These are phyloP conservation scores for Antennarius striatus DNA, from an alignment of 2,113 vertebrate genomes.

Conservation along the genomic window DNA sequence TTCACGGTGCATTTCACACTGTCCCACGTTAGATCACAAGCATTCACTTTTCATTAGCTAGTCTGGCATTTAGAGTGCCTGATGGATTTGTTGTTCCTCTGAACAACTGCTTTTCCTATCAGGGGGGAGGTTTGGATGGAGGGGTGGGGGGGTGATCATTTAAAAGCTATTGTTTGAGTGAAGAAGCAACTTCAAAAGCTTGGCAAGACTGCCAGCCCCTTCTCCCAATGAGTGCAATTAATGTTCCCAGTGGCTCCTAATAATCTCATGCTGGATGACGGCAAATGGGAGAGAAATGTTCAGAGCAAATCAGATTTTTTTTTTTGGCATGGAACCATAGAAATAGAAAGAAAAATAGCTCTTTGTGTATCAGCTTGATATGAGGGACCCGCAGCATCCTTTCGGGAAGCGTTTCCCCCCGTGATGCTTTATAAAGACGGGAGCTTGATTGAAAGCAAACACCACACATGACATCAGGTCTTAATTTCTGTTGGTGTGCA, in stretches of 20 bases:
- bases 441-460: slow-evolving; percentile 34
- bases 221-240: slow-evolving; percentile 71
- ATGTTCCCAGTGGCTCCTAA: slow-evolving; percentile 56
- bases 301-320: slow-evolving; percentile 15
- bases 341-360: slow-evolving; percentile 12
- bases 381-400: slow-evolving; percentile 41
- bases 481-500: background rate
- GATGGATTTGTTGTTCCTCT: slow-evolving; percentile 64
- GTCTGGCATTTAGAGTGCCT: slow-evolving; percentile 12
- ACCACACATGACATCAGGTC: slow-evolving; percentile 1
- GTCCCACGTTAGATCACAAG: slow-evolving; percentile 2
- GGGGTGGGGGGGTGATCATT: slow-evolving; percentile 53
- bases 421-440: slow-evolving; percentile 30
- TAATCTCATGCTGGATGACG: slow-evolving; percentile 47
- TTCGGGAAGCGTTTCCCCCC: slow-evolving; percentile 18
- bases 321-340: slow-evolving; percentile 23
- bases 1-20: background rate
- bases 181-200: slow-evolving; percentile 65
- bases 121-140: background rate
- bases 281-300: slow-evolving; percentile 23
- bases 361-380: slow-evolving; percentile 32
- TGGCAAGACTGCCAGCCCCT: slow-evolving; percentile 44
- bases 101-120: slow-evolving; percentile 38
- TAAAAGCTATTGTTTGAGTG: slow-evolving; percentile 70
- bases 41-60: slow-evolving; percentile 35